Percentiles rank a stretch among this genome's conserved stretches.
phyloP scores from a whole-genome alignment of 2,113 vertebrate species.

The Corydoras sp. region DNA sequence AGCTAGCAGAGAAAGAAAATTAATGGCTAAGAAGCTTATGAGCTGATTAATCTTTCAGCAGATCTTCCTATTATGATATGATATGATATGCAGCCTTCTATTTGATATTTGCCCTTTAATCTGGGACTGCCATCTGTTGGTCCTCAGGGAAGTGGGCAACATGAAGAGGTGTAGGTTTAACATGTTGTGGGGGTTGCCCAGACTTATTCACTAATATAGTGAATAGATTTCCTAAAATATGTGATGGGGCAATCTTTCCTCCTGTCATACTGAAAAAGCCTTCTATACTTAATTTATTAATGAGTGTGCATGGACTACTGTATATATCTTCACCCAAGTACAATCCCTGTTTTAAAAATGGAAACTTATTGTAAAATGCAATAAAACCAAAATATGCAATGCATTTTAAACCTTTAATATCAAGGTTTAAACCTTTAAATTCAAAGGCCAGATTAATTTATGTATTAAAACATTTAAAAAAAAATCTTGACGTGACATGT shows the following conservation, averaged over 20 bases:
- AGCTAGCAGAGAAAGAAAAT: not conserved
- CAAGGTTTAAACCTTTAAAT: too few relatives aligned
- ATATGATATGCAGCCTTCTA: slow-evolving; percentile 46
- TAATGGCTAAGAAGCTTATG: slow-evolving; percentile 32
- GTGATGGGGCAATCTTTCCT: not conserved
- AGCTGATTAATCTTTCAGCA: slow-evolving; percentile 57
- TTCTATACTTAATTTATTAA: too few relatives aligned
- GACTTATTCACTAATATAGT: slow-evolving; percentile 31
- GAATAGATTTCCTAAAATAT: slow-evolving; percentile 25
- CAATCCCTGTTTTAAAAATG: too few relatives aligned
- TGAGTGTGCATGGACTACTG: too few relatives aligned
- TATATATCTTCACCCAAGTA: too few relatives aligned
- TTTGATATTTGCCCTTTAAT: slow-evolving; percentile 63
- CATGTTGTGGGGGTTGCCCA: slow-evolving; percentile 18
- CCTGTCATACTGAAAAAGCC: too few relatives aligned
- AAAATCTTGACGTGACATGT: too few relatives aligned
- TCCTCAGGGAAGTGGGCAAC: slow-evolving; percentile 28
- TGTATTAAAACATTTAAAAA: too few relatives aligned
- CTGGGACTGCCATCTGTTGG: slow-evolving; percentile 60
- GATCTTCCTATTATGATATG: slow-evolving; percentile 55
- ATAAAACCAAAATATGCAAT: too few relatives aligned
- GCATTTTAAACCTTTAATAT: too few relatives aligned
- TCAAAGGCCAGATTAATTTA: too few relatives aligned
- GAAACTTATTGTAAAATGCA: too few relatives aligned
- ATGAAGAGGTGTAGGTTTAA: slow-evolving; percentile 17